Base-by-base conservation (phyloP, 2,888 invertebrate genomes). In the Iselma pallidipennis region DNA sequence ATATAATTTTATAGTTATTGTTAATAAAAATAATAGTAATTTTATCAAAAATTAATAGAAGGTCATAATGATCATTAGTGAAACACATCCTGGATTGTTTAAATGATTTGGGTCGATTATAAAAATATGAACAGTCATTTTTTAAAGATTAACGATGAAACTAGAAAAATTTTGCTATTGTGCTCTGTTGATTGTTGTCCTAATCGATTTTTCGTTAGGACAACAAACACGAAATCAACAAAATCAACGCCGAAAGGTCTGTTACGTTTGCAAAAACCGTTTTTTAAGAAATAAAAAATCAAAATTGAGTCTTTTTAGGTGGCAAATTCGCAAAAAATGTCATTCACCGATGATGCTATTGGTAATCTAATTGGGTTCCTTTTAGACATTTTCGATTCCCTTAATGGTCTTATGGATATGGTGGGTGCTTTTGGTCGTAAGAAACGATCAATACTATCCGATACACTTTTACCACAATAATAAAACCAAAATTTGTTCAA, bases 341-440 rank as follows among this genome's bases (percentile, higher is more conserved):
- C 75, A 14, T 26, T 75, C 10, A 67, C 67, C 14, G 75, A 74
- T 52, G 75, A 77, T 56, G 48, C 71, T 16, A 68, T 78, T 14
- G 69, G 72, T 48, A 68, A 59, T 23, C 59, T 73, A 4, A 71
- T 78, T 25, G 74, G 72, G 26, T 74, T 73, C 54, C 65, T 75
- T 16, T 66, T 78, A 56, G 76, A 76, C 48, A 54, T 75, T 2
- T 69, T 78, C 49, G 77, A 75, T 28, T 65, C 65, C 19, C 53
- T 74, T 29, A 71, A 69, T 7, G 73, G 74, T 55, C 16, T 73
- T 1, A 61, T 69, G 28, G 76, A 72, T 16, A 66, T 68, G 66
- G 45, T 63, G 14, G 50, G 60, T n/a, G 16, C 62, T 0, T 42
- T 69, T 23, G 63, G 66, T 4, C 60, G 68, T 19, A 67, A 66